phyloP scores from a whole-genome alignment of 2,113 vertebrate genomes.

The Archilochus colubris region DNA sequence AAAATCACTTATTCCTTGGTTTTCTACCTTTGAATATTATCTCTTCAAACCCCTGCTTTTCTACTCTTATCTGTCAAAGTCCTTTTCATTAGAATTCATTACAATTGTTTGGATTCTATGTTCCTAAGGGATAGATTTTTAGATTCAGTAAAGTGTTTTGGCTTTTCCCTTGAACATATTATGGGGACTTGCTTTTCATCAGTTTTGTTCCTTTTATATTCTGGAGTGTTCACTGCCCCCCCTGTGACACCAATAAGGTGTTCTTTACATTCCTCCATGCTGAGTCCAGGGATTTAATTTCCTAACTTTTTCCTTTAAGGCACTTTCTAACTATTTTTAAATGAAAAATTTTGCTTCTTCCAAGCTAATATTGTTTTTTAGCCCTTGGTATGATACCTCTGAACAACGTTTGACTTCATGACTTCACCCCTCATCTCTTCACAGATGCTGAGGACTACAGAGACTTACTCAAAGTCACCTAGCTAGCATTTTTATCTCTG shows the following conservation, averaged over 20 bases:
- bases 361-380: neutral
- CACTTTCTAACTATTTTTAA: neutral
- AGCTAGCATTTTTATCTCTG: neutral
- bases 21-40: neutral
- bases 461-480: neutral
- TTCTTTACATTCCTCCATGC: neutral
- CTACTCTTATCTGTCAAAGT: neutral
- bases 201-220: neutral
- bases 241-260: neutral
- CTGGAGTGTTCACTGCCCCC: neutral
- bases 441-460: neutral
- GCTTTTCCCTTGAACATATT: neutral
- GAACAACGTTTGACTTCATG: fast-evolving
- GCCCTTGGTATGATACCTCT: neutral
- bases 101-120: neutral
- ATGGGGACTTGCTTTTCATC: fast-evolving
- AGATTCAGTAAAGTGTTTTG: neutral
- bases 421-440: neutral
- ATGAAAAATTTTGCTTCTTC: neutral
- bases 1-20: neutral
- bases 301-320: neutral
- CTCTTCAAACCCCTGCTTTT: neutral
- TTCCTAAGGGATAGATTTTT: neutral
- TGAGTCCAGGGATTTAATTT: neutral
- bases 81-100: neutral